Percentiles rank a stretch among this genome's conserved stretches.
phyloP scores from a whole-genome alignment of 2,797 vertebrate species.

The Saguinus oedipus region DNA sequence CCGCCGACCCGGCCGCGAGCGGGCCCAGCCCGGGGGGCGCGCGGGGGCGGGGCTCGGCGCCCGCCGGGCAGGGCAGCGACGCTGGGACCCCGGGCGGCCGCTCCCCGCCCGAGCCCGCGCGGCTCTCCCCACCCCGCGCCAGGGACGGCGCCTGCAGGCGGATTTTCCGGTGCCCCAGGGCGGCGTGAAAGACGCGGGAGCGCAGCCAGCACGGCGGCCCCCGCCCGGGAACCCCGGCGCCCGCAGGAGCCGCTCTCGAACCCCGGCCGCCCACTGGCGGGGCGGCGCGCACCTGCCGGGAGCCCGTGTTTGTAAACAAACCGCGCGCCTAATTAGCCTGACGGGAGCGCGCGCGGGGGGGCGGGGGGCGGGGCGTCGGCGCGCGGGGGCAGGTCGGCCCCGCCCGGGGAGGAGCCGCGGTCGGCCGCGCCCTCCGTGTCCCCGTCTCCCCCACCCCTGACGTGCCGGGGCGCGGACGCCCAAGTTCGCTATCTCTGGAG shows the following conservation, averaged over 20 bases:
- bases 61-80: background rate
- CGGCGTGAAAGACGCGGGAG: background rate
- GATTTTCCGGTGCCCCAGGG: background rate
- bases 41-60: background rate
- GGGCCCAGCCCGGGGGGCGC: background rate
- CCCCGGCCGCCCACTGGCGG: fast-evolving
- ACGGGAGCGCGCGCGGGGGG: constrained; percentile 53
- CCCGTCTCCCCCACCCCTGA: background rate
- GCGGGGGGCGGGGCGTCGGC: background rate
- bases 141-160: background rate
- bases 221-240: background rate
- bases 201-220: background rate
- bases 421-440: constrained; percentile 63
- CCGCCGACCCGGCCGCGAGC: constrained; percentile 62
- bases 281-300: constrained; percentile 40
- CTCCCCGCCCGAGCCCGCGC: background rate
- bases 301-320: constrained; percentile 79
- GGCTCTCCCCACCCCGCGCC: background rate
- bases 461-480: background rate
- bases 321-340: constrained; percentile 66
- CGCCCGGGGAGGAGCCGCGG: constrained; percentile 45
- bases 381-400: constrained; percentile 27
- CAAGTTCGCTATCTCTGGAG: fast-evolving
- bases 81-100: background rate
- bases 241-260: background rate